phyloP scores from a whole-genome alignment of 2,113 vertebrate species.

The Polyodon spathula region DNA sequence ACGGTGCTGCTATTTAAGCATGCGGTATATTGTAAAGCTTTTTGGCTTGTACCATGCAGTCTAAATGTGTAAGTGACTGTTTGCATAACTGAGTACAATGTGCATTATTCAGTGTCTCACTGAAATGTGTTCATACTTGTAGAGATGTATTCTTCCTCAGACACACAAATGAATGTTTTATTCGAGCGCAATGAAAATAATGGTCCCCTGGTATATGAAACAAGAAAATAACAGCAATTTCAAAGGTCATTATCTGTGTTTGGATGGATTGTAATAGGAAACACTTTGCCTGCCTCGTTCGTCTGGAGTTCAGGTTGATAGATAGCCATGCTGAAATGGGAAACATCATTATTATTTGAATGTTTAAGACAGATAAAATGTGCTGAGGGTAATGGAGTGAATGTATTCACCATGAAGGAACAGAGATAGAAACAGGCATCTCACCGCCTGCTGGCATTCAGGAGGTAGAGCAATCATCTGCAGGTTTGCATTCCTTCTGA shows the following conservation, averaged over 20 bases:
- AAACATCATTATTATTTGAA: constrained; percentile 10
- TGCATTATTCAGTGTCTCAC: constrained; percentile 5
- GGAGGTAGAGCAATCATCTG: constrained; percentile 16
- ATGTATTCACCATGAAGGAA: constrained; percentile 22
- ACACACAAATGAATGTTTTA: constrained; percentile 15
- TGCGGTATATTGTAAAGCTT: not conserved
- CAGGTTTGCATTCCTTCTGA: not conserved
- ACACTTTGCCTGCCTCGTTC: constrained; percentile 18
- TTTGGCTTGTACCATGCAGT: not conserved
- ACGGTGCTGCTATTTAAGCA: too few species aligned
- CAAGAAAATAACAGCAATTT: constrained; percentile 24
- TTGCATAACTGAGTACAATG: too few species aligned
- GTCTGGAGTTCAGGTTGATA: constrained; percentile 28
- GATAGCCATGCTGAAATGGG: not conserved
- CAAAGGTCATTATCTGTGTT: constrained; percentile 27
- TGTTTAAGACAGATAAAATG: not conserved
- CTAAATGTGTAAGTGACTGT: too few species aligned
- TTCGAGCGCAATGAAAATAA: constrained; percentile 13
- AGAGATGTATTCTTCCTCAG: constrained; percentile 20
- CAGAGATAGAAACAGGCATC: constrained; percentile 18
- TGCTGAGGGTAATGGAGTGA: constrained; percentile 23
- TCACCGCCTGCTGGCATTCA: constrained; percentile 25
- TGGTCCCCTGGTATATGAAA: constrained; percentile 15
- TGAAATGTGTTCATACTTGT: constrained; percentile 4
- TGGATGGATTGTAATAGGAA: constrained; percentile 34